Evolutionary conservation across 53 echinoderm and acorn worm species (phyloP).

Genomic region (Holothuria scabra): DNA sequence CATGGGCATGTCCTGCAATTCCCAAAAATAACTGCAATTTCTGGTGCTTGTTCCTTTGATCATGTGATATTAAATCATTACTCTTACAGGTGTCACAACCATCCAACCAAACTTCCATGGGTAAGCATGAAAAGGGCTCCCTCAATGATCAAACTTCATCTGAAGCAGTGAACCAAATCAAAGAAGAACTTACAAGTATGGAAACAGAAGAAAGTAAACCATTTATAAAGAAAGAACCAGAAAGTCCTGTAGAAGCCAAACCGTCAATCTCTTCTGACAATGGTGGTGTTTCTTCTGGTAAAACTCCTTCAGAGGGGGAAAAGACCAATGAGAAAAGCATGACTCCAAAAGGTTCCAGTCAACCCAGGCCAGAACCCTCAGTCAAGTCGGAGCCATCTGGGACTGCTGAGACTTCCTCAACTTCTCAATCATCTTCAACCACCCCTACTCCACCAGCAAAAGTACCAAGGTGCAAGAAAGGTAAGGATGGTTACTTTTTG

Average conservation of each 20-base stretch:
- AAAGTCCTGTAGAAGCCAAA: slow-evolving; percentile 36
- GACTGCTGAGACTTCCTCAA: not conserved
- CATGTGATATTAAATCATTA: too few species aligned
- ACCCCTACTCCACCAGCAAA: slow-evolving; percentile 42
- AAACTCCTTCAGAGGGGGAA: not conserved
- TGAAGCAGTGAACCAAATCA: slow-evolving; percentile 42
- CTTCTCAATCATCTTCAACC: not conserved
- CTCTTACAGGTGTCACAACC: not conserved
- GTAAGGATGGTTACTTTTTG: slow-evolving; percentile 42
- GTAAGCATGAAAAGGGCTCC: slow-evolving; percentile 17
- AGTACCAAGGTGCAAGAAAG: slow-evolving; percentile 83
- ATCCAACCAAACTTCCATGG: slow-evolving; percentile 41
- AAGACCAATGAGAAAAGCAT: slow-evolving; percentile 16
- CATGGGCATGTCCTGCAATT: too few species aligned
- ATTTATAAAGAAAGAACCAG: slow-evolving; percentile 37
- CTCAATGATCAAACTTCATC: slow-evolving; percentile 37
- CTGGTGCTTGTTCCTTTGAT: too few species aligned
- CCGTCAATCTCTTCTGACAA: slow-evolving; percentile 15
- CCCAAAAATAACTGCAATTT: too few species aligned
- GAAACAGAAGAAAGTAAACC: slow-evolving; percentile 40
- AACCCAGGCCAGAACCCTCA: slow-evolving; percentile 11
- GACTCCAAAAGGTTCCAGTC: not conserved
- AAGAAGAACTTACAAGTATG: slow-evolving; percentile 50
- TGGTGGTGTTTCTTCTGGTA: slow-evolving; percentile 7
- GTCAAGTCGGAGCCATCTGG: slow-evolving; percentile 19